Evolutionary conservation across 53 echinoderm and acorn worm species (phyloP).

Genomic region (Paelopatides confundens): DNA sequence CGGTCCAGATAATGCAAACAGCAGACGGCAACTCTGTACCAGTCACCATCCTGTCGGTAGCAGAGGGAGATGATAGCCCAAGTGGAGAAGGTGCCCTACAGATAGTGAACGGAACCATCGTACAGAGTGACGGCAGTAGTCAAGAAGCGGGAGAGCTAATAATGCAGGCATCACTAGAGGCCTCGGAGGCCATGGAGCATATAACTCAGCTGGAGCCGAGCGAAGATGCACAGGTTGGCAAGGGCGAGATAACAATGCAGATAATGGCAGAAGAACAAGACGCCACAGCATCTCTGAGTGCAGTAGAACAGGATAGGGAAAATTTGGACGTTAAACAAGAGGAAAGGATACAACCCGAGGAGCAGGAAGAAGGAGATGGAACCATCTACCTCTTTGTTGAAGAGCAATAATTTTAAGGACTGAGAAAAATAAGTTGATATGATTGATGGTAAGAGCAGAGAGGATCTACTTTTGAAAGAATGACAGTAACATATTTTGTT

Average conservation of each 20-base stretch:
- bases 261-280: constrained; percentile 41
- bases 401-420: constrained; percentile 69
- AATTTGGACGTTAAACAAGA: constrained; percentile 34
- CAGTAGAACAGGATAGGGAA: constrained; percentile 42
- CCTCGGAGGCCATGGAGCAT: constrained; percentile 23
- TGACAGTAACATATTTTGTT: too few relatives aligned
- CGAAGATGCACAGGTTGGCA: constrained; percentile 19
- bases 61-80: constrained; percentile 75
- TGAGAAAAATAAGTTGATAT: neutral
- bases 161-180: constrained; percentile 55
- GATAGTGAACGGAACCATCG: constrained; percentile 87
- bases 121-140: constrained; percentile 67
- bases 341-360: constrained; percentile 21
- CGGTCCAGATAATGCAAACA: constrained; percentile 81
- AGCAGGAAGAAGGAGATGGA: constrained; percentile 84
- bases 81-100: constrained; percentile 85
- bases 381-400: constrained; percentile 99
- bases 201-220: constrained; percentile 26
- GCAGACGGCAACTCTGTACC: constrained; percentile 76
- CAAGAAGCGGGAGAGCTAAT: constrained; percentile 71
- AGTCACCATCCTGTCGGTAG: constrained; percentile 86
- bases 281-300: constrained; percentile 45
- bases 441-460: too few relatives aligned
- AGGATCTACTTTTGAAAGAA: too few relatives aligned
- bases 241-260: constrained; percentile 58